phyloP scores from a whole-genome alignment of 2,797 vertebrate species.

The Hoplostethus mediterraneus region DNA sequence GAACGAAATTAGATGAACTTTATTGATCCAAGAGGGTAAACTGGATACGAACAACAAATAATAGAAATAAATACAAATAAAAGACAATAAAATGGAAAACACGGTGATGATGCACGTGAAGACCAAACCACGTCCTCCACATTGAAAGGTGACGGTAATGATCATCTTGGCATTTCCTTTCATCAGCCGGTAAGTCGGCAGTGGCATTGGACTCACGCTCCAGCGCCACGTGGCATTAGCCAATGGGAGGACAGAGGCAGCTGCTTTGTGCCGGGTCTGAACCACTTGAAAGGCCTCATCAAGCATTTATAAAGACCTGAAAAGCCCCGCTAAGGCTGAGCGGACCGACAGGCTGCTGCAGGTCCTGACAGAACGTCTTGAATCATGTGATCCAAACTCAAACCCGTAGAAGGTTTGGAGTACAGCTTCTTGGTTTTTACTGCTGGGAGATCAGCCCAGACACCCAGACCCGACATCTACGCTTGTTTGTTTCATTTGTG shows the following conservation, averaged over 20 bases:
- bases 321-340: conserved; percentile 62
- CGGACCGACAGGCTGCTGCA: conserved; percentile 55
- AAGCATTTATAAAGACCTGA: conserved; percentile 76
- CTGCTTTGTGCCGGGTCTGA: conserved; percentile 67
- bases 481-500: no score
- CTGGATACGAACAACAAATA: not conserved
- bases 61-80: not conserved
- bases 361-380: conserved; percentile 27
- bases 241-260: conserved; percentile 57
- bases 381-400: conserved; percentile 51
- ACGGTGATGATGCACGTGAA: not conserved
- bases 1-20: not conserved
- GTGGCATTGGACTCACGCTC: conserved; percentile 52
- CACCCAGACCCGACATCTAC: not conserved
- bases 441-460: not conserved
- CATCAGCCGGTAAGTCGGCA: conserved; percentile 59
- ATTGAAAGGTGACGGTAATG: conserved; percentile 64
- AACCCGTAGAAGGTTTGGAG: conserved; percentile 21
- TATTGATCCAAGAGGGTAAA: no score
- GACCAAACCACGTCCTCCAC: not conserved
- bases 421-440: not conserved
- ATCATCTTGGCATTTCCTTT: conserved; percentile 55
- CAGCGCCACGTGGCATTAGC: conserved; percentile 51
- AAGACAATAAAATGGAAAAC: not conserved
- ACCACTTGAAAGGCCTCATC: conserved; percentile 73